A percentile compares a stretch with the other conserved stretches of the same genome.
phyloP scores from a whole-genome alignment of 1,140 invertebrate genomes.

The Lithobius niger region DNA sequence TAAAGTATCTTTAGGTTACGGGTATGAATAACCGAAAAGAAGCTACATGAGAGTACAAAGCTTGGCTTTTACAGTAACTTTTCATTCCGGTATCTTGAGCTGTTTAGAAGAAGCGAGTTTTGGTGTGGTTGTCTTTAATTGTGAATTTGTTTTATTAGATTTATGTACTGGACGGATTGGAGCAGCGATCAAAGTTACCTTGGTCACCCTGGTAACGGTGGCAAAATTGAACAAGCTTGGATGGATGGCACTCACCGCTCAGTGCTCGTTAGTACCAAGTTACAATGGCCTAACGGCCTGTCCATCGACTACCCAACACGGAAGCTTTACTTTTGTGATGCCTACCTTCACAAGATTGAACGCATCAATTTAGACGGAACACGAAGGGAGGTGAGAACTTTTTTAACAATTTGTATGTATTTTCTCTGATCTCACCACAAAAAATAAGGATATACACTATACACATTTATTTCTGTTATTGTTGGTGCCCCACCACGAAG shows the following conservation, averaged over 20 bases:
- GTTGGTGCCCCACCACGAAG: too few relatives aligned
- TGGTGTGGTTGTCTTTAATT: too few relatives aligned
- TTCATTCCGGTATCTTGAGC: too few relatives aligned
- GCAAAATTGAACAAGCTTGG: slow-evolving; percentile 37
- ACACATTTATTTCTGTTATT: too few relatives aligned
- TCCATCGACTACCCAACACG: slow-evolving; percentile 35
- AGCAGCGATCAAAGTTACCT: slow-evolving; percentile 10
- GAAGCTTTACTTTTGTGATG: slow-evolving; percentile 43
- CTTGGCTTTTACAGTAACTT: too few relatives aligned
- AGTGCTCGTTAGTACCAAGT: slow-evolving; percentile 27
- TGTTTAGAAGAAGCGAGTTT: too few relatives aligned
- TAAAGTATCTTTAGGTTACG: too few relatives aligned
- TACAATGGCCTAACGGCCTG: slow-evolving; percentile 44
- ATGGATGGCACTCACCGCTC: slow-evolving; percentile 37
- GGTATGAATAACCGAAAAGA: too few relatives aligned
- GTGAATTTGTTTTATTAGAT: slow-evolving; percentile 19
- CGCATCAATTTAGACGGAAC: slow-evolving; percentile 34
- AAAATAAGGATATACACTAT: background rate
- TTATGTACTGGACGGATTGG: slow-evolving; percentile 42
- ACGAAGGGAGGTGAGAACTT: slow-evolving; percentile 28
- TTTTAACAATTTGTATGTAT: too few relatives aligned
- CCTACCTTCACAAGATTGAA: slow-evolving; percentile 38
- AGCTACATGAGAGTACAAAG: too few relatives aligned
- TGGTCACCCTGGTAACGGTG: slow-evolving; percentile 16
- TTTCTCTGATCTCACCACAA: background rate